phyloP scores from a whole-genome alignment of 2,113 vertebrate genomes.

The Gobius niger region DNA sequence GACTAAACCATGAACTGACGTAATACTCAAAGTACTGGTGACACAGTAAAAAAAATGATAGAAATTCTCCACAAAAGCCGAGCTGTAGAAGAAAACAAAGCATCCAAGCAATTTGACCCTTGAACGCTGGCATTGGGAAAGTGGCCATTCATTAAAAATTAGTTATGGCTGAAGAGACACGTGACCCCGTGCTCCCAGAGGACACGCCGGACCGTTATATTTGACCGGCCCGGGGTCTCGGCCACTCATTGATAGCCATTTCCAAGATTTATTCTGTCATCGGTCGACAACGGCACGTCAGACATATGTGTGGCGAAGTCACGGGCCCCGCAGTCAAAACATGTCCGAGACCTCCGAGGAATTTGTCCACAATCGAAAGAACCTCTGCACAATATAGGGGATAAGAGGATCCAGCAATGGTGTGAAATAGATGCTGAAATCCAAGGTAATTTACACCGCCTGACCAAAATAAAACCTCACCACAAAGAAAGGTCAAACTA shows the following conservation, averaged over 20 bases:
- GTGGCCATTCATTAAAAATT: slow-evolving; percentile 72
- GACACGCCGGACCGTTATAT: slow-evolving; percentile 63
- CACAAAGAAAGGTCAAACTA: no score
- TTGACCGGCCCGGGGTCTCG: slow-evolving; percentile 67
- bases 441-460: no score
- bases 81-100: slow-evolving; percentile 35
- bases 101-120: slow-evolving; percentile 75
- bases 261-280: slow-evolving; percentile 70
- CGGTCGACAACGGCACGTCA: slow-evolving; percentile 53
- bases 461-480: no score
- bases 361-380: slow-evolving; percentile 28
- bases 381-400: neutral
- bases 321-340: slow-evolving; percentile 52
- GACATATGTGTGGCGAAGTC: slow-evolving; percentile 53
- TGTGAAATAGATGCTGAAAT: neutral
- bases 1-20: no score
- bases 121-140: slow-evolving; percentile 51
- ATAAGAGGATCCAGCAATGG: neutral
- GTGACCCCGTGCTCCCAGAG: slow-evolving; percentile 62
- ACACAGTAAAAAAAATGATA: neutral
- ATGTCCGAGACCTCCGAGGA: slow-evolving; percentile 21
- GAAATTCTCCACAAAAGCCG: slow-evolving; percentile 9
- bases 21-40: no score
- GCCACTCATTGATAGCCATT: slow-evolving; percentile 54
- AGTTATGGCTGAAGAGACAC: slow-evolving; percentile 63